These are phyloP conservation scores for Ruditapes philippinarum DNA, from an alignment of 1,140 invertebrate species.

Conservation along the genomic window DNA sequence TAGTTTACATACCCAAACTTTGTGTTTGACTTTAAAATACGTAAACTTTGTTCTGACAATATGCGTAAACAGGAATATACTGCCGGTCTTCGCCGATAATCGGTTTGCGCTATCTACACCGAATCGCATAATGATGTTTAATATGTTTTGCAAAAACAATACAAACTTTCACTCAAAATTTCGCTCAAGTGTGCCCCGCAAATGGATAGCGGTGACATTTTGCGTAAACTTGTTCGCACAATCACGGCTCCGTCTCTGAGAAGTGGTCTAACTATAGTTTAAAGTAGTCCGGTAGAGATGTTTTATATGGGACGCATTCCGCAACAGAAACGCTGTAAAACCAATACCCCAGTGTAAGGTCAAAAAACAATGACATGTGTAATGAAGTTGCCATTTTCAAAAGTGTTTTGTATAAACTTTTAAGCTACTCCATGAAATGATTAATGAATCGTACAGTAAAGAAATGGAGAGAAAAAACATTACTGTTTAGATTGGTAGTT, in stretches of 20 bases:
- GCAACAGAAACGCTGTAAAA: too few relatives aligned
- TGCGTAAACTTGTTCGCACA: constrained; percentile 40
- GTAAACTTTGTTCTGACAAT: constrained; percentile 38
- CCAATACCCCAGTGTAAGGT: too few relatives aligned
- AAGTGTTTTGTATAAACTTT: too few relatives aligned
- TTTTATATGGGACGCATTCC: too few relatives aligned
- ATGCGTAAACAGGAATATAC: constrained; percentile 48
- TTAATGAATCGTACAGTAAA: too few relatives aligned
- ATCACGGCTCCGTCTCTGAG: constrained; percentile 5
- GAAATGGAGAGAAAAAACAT: too few relatives aligned
- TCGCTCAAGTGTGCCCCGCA: constrained; percentile 28
- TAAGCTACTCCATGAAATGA: too few relatives aligned
- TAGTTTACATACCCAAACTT: not conserved
- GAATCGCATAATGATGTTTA: constrained; percentile 40
- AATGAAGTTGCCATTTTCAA: too few relatives aligned
- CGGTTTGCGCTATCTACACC: not conserved
- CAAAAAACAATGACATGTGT: too few relatives aligned
- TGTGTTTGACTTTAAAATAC: constrained; percentile 19
- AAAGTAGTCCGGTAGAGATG: not conserved
- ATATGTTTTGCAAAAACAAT: constrained; percentile 53
- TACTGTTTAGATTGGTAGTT: too few relatives aligned
- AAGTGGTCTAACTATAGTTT: not conserved
- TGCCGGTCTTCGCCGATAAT: constrained; percentile 8
- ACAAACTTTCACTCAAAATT: constrained; percentile 54
- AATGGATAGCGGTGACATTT: constrained; percentile 35